phyloP scores from a whole-genome alignment of 2,888 invertebrate genomes.

The Pterostichus madidus region DNA sequence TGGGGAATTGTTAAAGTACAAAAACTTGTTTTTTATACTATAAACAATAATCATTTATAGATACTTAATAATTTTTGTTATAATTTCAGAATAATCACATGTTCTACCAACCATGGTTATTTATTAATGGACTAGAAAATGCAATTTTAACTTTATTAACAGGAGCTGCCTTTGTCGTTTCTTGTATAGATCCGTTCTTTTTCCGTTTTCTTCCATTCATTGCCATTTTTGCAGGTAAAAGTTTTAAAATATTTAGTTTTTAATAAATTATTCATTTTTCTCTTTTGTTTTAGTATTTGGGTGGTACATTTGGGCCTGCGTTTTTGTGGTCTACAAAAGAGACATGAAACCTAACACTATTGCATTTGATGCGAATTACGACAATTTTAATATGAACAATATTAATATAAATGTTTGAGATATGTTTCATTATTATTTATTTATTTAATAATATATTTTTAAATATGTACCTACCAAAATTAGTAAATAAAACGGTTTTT shows the following conservation, averaged over 20 bases:
- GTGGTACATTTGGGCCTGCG: constrained; percentile 54
- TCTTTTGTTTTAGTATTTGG: constrained; percentile 34
- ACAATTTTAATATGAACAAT: constrained; percentile 38
- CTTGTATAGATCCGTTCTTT: not conserved
- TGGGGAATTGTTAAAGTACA: constrained; percentile 53
- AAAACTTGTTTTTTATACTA: not conserved
- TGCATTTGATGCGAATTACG: constrained; percentile 14
- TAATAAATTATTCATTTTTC: constrained; percentile 5
- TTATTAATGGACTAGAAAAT: constrained; percentile 40
- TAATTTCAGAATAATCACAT: constrained; percentile 49
- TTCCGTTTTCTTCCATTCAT: not conserved
- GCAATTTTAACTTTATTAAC: constrained; percentile 5
- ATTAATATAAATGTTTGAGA: constrained; percentile 18
- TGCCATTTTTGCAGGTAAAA: constrained; percentile 21
- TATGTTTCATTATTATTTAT: constrained; percentile 19
- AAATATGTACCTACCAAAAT: not conserved
- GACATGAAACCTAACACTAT: constrained; percentile 20
- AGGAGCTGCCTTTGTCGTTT: not conserved
- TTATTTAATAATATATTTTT: constrained; percentile 26
- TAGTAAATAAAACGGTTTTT: too few species aligned
- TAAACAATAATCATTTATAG: too few species aligned
- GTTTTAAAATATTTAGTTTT: not conserved
- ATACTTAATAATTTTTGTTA: not conserved
- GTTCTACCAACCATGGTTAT: constrained; percentile 47
- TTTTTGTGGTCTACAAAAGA: constrained; percentile 28